Evolutionary conservation across 1,140 invertebrate genomes (phyloP).

Genomic region (Ectropis grisescens): DNA sequence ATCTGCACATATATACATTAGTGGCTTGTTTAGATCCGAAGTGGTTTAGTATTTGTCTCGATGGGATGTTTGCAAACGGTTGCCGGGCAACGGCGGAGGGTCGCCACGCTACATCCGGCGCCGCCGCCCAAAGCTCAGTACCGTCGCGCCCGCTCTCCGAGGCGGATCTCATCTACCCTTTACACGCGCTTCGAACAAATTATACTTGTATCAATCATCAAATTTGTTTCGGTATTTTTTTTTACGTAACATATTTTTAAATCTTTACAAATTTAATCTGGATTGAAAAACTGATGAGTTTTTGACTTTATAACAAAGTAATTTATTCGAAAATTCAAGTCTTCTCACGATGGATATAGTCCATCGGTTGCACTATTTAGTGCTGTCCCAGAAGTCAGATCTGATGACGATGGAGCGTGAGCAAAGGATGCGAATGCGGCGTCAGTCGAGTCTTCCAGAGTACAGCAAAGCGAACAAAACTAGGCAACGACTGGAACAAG

Average conservation of each 20-base stretch:
- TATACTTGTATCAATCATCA: slow-evolving; percentile 1
- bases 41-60: too few species aligned
- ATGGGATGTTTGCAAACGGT: slow-evolving; percentile 43
- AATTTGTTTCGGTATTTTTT: background rate
- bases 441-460: slow-evolving; percentile 75
- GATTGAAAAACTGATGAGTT: too few species aligned
- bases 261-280: too few species aligned
- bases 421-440: slow-evolving; percentile 67
- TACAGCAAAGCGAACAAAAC: slow-evolving; percentile 52
- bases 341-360: slow-evolving; percentile 65
- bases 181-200: slow-evolving; percentile 1
- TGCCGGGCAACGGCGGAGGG: slow-evolving; percentile 33
- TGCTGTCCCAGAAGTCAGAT: slow-evolving; percentile 64
- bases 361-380: slow-evolving; percentile 63
- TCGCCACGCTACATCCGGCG: slow-evolving; percentile 30
- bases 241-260: background rate
- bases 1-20: too few species aligned
- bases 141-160: slow-evolving; percentile 33
- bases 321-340: too few species aligned
- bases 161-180: slow-evolving; percentile 10
- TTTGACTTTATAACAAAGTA: too few species aligned
- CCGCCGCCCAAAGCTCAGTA: slow-evolving; percentile 27
- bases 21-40: too few species aligned
- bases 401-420: slow-evolving; percentile 62
- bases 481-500: slow-evolving; percentile 48